Conservation (phyloP, 1,140 invertebrate genomes). For the Eurosta solidaginis region DNA sequence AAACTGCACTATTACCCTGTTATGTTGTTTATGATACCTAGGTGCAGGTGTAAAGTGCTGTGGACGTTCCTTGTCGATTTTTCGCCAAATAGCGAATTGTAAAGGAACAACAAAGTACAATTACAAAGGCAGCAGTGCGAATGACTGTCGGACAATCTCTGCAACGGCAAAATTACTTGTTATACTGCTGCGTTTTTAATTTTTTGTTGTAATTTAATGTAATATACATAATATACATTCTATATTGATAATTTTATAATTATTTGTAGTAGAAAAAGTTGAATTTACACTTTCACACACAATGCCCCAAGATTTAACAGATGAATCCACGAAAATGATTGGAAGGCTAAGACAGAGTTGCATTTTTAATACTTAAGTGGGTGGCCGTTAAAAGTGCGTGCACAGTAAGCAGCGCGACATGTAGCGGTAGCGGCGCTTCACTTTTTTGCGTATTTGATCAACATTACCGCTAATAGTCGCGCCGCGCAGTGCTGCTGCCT, state of each 20-base stretch:
- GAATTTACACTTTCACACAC: not conserved
- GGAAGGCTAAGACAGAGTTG: too few species aligned
- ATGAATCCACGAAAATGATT: slow-evolving; percentile 1
- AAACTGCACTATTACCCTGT: too few species aligned
- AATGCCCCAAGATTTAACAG: not conserved
- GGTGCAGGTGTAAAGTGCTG: not conserved
- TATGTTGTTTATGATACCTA: too few species aligned
- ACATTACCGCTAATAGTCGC: too few species aligned
- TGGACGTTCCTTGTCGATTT: slow-evolving; percentile 25
- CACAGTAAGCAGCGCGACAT: too few species aligned
- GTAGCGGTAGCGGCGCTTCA: too few species aligned
- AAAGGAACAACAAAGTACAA: slow-evolving; percentile 17
- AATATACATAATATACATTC: not conserved
- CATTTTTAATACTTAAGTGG: too few species aligned
- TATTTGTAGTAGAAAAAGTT: not conserved
- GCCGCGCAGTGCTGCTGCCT: too few species aligned
- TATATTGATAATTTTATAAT: not conserved
- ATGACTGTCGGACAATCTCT: slow-evolving; percentile 1
- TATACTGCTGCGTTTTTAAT: not conserved
- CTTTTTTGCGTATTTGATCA: too few species aligned
- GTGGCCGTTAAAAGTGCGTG: too few species aligned
- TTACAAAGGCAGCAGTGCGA: not conserved
- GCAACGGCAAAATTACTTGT: not conserved
- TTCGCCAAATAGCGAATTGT: not conserved
- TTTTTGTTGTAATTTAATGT: not conserved